Percentiles rank a stretch among this genome's conserved stretches.
Evolutionary conservation across 1,140 invertebrate genomes (phyloP).

Genomic region (Aphaenogaster ashmeadi): DNA sequence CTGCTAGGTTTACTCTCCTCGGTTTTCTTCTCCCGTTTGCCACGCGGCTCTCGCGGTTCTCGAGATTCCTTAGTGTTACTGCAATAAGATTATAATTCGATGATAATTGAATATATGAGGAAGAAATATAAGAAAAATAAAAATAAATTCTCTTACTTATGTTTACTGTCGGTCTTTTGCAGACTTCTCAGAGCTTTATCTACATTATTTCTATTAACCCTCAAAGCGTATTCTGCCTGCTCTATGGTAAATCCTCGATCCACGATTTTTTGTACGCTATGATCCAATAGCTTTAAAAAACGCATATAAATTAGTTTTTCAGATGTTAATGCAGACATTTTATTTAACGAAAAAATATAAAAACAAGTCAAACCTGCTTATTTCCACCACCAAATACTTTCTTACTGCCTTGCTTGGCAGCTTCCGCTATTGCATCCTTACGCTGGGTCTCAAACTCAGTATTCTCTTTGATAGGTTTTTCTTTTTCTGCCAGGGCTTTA

Average conservation of each 20-base stretch:
- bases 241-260: slow-evolving; percentile 93
- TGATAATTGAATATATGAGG: neutral
- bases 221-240: slow-evolving; percentile 92
- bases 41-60: slow-evolving; percentile 82
- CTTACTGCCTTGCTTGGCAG: slow-evolving; percentile 90
- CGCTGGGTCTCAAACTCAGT: slow-evolving; percentile 95
- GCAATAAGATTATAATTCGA: slow-evolving; percentile 30
- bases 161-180: slow-evolving; percentile 87
- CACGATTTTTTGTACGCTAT: slow-evolving; percentile 93
- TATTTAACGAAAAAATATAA: slow-evolving; percentile 27
- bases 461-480: slow-evolving; percentile 89
- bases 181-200: slow-evolving; percentile 91
- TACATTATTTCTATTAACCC: slow-evolving; percentile 91
- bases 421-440: slow-evolving; percentile 95
- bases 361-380: slow-evolving; percentile 89
- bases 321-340: neutral
- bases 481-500: slow-evolving; percentile 90
- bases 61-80: slow-evolving; percentile 74
- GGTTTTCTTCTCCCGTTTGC: slow-evolving; percentile 88
- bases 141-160: slow-evolving; percentile 57
- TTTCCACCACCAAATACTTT: slow-evolving; percentile 91
- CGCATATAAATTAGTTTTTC: slow-evolving; percentile 40
- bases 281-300: slow-evolving; percentile 89
- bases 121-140: slow-evolving; percentile 19
- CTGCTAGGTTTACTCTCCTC: slow-evolving; percentile 91